Evolutionary conservation across 2,113 vertebrate species (phyloP), one percentile per base, ranked within the genome.

Genomic region (Piprites chloris): DNA sequence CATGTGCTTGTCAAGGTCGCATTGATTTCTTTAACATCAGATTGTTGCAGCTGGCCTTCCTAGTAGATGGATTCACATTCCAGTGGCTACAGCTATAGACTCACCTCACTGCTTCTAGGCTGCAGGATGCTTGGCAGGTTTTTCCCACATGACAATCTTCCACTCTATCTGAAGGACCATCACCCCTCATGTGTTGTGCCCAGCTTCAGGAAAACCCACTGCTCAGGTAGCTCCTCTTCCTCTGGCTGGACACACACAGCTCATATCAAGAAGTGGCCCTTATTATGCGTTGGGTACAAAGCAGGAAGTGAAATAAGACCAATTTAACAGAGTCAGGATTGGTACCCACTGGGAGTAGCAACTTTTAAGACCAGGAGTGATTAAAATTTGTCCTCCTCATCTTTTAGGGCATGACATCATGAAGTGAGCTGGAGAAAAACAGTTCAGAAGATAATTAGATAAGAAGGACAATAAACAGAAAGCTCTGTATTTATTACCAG

Each of bases 121-220:
- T 84, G 37, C 12, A 71, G 52, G 26, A 42, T 62, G n/a, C 26
- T 80, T 56, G 46, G 27, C 30, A 42, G n/a, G 17, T 74, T 77
- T 81, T 52, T 12, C 32, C 18, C 32, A 28, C 35, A 2, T 24
- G 5, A 28, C 14, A 52, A 37, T 3, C 47, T 83, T 61, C 35
- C 32, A 30, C 4, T 37, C 39, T 39, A 10, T 22, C 82, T 55
- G 44, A 71, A 39, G 12, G 12, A 63, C 19, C 11, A 14, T 0
- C 65, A 15, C 5, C 10, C 32, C 66, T 17, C 0, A 0, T 2
- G 2, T 18, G 8, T 32, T 39, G 3, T 30, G 8, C 5, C 22
- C 41, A 39, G 2, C 15, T 69, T 72, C 46, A 80, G 28, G 26
- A 74, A 71, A 46, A 15, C 4, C 33, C 18, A 49, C 22, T 32